Conservation (phyloP, 2,888 invertebrate species). For the Leptopilina syphax region DNA sequence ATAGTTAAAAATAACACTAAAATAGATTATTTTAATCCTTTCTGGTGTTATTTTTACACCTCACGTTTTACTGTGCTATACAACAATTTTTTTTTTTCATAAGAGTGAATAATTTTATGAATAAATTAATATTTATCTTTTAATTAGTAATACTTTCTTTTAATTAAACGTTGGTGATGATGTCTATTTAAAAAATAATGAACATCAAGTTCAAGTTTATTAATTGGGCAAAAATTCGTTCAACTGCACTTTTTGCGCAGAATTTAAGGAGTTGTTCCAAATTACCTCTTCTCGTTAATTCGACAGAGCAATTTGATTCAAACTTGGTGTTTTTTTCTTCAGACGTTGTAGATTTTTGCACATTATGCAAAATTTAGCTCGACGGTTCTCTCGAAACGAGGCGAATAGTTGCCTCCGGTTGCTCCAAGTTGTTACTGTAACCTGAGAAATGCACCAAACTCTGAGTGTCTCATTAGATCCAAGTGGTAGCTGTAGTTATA, state of each 20-base stretch:
- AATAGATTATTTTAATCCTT: too few species aligned
- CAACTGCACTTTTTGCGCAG: background rate
- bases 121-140: too few species aligned
- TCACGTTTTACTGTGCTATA: too few species aligned
- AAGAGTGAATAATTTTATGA: too few species aligned
- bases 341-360: conserved; percentile 16
- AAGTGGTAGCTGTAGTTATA: background rate
- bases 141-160: too few species aligned
- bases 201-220: background rate
- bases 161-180: too few species aligned
- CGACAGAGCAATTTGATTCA: background rate
- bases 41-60: too few species aligned
- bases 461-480: conserved; percentile 15
- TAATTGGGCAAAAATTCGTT: conserved; percentile 2
- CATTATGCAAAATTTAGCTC: conserved; percentile 20
- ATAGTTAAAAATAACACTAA: too few species aligned
- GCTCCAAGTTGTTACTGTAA: conserved; percentile 3
- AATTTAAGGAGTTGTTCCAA: background rate
- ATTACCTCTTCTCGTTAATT: conserved; percentile 6
- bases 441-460: conserved; percentile 3
- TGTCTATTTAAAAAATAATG: background rate
- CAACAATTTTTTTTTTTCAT: too few species aligned
- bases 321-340: background rate
- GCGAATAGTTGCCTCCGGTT: background rate
- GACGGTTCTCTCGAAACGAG: background rate